These are phyloP conservation scores for Rotaria sp. DNA, from an alignment of 2,888 invertebrate species.

Conservation along the genomic window DNA sequence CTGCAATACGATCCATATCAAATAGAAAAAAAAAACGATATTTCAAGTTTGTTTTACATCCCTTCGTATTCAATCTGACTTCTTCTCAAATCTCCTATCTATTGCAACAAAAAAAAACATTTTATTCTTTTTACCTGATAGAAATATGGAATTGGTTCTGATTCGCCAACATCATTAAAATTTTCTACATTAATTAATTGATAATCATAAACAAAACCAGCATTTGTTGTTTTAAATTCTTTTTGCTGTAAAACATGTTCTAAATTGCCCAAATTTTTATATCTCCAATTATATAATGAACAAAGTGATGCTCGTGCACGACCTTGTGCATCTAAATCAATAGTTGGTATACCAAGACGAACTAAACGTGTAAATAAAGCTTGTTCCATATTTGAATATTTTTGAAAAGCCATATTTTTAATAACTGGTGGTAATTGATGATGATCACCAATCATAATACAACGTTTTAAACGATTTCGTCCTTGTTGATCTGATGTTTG, in stretches of 20 bases:
- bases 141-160: constrained; percentile 94
- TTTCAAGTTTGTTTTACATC: too few relatives aligned
- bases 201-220: constrained; percentile 83
- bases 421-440: constrained; percentile 98
- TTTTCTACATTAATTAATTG: constrained; percentile 92
- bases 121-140: constrained; percentile 67
- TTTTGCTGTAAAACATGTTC: constrained; percentile 73
- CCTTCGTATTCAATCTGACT: too few relatives aligned
- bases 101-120: too few relatives aligned
- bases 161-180: constrained; percentile 90
- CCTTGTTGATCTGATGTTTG: constrained; percentile 72
- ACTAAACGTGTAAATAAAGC: constrained; percentile 92
- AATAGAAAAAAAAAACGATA: too few relatives aligned
- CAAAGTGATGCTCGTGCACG: constrained; percentile 83
- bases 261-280: constrained; percentile 86
- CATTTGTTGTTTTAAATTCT: constrained; percentile 81
- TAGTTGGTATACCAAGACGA: constrained; percentile 86
- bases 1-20: too few relatives aligned
- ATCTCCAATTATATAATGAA: constrained; percentile 88
- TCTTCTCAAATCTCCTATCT: too few relatives aligned
- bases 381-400: constrained; percentile 99
- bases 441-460: constrained; percentile 99
- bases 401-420: constrained; percentile 99
- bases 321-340: constrained; percentile 93
- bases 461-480: constrained; percentile 84